Evolutionary conservation across 2,797 vertebrate genomes (phyloP), one percentile per base, ranked within the genome.

Genomic region (Enteromius paludinosus): DNA sequence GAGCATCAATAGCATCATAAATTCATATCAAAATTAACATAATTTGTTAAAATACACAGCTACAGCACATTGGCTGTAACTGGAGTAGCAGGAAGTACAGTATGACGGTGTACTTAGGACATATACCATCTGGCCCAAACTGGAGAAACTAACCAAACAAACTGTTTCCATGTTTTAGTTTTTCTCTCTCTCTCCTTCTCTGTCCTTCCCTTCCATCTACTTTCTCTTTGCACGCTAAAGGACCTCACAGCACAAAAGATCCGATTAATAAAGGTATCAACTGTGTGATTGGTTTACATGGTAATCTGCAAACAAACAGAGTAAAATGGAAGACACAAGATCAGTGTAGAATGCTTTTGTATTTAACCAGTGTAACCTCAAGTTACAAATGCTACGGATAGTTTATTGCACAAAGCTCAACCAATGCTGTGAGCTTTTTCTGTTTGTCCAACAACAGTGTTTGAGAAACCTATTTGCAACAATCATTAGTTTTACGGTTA

Each of bases 241-340:
- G 56, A 90, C 86, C 89, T 84, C 84, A 85, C 75, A 84, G 83
- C 71, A 89, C 83, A 83, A 78, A 78, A 81, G 65, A 72, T 81
- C 82, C 83, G 49, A 83, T 80, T 83, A 64, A 87, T 69, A 89
- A 90, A 90, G 90, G 90, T 88, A 86, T 84, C 49, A 84, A 81
- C 47, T 84, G 87, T 87, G 88, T 91, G 93, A 93, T 90, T 92
- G 90, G 90, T 92, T 93, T 92, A 92, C 87, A 85, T 88, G 89
- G 68, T 90, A 92, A 92, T 93, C 88, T 87, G 89, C 87, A 91
- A 93, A 93, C 91, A 93, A 92, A 92, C 86, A 72, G 77, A 86
- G 65, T 84, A 84, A 89, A 89, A 92, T 83, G 88, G 84, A 82
- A 87, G 84, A 86, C 81, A 52, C n/a, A 14, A 87, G 89, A 93